Evolutionary conservation across 2,888 invertebrate genomes (phyloP).

Genomic region (Cheilosia pagana): DNA sequence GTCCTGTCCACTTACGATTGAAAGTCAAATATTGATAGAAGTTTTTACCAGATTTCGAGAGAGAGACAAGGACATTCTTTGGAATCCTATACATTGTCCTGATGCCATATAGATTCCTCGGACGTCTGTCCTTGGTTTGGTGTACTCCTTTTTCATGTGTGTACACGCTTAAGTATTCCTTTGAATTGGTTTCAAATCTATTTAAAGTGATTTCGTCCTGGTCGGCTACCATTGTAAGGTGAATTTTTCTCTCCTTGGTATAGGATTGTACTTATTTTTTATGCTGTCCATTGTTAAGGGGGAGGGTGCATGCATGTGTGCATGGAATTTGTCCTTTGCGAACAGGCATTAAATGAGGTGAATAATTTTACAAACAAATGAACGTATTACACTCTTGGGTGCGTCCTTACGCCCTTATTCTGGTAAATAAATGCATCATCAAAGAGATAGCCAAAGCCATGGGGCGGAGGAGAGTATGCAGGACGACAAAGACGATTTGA

Average conservation of each 20-base stretch:
- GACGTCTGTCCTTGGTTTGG: conserved; percentile 28
- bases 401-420: conserved; percentile 68
- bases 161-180: conserved; percentile 57
- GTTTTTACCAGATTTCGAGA: conserved; percentile 43
- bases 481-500: conserved; percentile 43
- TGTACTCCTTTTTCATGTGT: conserved; percentile 12
- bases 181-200: conserved; percentile 66
- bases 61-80: conserved; percentile 57
- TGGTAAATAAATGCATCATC: conserved; percentile 70
- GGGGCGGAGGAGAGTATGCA: conserved; percentile 11
- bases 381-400: conserved; percentile 72
- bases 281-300: conserved; percentile 10
- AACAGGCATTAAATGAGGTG: conserved; percentile 73
- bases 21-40: conserved; percentile 71
- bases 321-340: conserved; percentile 33
- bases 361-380: conserved; percentile 75
- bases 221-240: conserved; percentile 35
- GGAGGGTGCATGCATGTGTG: neutral
- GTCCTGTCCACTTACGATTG: conserved; percentile 62
- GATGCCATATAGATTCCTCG: conserved; percentile 50
- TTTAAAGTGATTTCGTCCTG: conserved; percentile 63
- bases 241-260: conserved; percentile 7
- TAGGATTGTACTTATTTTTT: conserved; percentile 7
- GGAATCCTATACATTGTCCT: conserved; percentile 29
- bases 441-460: conserved; percentile 38